Evolutionary conservation across 2,797 vertebrate genomes (phyloP), one percentile per base, ranked within the genome.

Genomic region (Allobates femoralis): DNA sequence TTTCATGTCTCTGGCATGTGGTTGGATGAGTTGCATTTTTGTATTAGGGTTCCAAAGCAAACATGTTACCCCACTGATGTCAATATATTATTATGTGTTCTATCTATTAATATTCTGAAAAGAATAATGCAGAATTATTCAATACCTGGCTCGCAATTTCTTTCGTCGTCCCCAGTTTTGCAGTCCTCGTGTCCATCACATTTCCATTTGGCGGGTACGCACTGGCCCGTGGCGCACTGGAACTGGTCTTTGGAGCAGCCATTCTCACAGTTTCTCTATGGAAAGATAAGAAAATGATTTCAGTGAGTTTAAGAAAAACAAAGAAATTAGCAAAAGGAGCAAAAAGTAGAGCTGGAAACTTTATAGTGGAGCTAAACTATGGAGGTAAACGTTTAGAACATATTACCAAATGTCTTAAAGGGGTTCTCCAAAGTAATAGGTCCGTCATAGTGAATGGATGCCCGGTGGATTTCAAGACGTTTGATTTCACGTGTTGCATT

Each of bases 171-270:
- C 2, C 98, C 98, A 66, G 96, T 95, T 92, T 98, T 98, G 90
- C 98, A 99, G 85, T 99, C 98, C 89, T 99, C 97, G 4, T 99
- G 97, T 0, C 98, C 96, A 15, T 99, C 98, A 58, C 98, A 99
- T 86, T 96, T 93, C 98, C 98, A 99, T 89, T 96, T 98, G 0
- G 92, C 90, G 3, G 97, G 96, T 91, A 99, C 97, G 92, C 98
- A 99, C 62, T 98, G 96, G 89, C 97, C 97, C 37, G 96, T 99
- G 87, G 96, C 95, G 90, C 98, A 99, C 77, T 95, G 97, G 88
- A 99, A 99, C 88, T 99, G 98, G 90, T 98, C 97, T 81, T 96
- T 96, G 0, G 96, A 96, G 88, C 98, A 99, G 89, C 93, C 95
- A 0, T 93, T 95, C 91, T 97, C 97, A 88, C 98, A 99, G 87